Evolutionary conservation across 2,113 vertebrate genomes (phyloP).

Genomic region (Dicerorhinus sumatrensis): DNA sequence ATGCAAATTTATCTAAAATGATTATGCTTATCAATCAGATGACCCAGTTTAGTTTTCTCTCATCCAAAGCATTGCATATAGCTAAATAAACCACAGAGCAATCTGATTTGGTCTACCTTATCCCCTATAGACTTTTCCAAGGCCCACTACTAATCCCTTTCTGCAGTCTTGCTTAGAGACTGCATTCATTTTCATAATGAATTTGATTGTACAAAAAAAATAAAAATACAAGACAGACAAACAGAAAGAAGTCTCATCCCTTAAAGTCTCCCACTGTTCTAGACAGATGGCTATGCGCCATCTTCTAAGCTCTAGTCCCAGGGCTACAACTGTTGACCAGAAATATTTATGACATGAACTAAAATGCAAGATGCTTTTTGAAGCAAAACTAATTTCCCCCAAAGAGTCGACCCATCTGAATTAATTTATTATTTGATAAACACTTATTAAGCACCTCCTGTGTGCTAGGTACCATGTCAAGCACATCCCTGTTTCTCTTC

Average conservation of each 20-base stretch:
- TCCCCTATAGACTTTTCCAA: not conserved
- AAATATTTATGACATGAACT: not conserved
- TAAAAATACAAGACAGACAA: not conserved
- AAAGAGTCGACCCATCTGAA: not conserved
- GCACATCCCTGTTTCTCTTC: not conserved
- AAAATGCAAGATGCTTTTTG: conserved; percentile 15
- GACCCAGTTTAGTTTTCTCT: conserved; percentile 49
- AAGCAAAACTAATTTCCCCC: conserved; percentile 44
- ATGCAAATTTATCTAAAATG: conserved; percentile 55
- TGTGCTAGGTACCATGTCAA: not conserved
- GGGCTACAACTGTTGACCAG: not conserved
- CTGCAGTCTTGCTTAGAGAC: not conserved
- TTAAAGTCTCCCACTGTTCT: conserved; percentile 30
- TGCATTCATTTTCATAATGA: conserved; percentile 23
- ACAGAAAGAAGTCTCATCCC: not conserved
- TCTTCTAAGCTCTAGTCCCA: not conserved
- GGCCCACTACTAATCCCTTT: not conserved
- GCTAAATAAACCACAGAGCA: not conserved
- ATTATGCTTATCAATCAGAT: conserved; percentile 52
- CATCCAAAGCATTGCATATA: conserved; percentile 23
- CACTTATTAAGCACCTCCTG: not conserved
- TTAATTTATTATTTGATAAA: not conserved
- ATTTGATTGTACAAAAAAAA: not conserved
- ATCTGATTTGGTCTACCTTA: not conserved
- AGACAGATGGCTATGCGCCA: not conserved